These are phyloP conservation scores for Deroplatys truncata DNA, from an alignment of 2,888 invertebrate species.

Conservation along the genomic window DNA sequence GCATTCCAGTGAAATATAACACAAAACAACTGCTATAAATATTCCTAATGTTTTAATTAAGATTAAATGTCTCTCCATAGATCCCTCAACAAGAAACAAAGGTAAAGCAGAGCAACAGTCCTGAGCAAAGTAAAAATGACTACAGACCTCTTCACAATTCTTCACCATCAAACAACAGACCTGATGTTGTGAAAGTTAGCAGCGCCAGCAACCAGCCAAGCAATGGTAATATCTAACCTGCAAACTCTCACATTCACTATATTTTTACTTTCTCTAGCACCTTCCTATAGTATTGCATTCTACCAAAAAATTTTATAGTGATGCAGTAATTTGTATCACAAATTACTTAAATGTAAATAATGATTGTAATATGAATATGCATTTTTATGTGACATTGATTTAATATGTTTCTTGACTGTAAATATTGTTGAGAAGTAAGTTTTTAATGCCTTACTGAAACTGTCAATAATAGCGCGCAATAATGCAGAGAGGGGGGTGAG, in stretches of 20 bases:
- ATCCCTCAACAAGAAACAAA: not conserved
- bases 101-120: not conserved
- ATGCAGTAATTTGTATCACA: no score
- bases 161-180: slow-evolving; percentile 34
- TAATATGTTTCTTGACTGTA: no score
- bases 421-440: no score
- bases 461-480: no score
- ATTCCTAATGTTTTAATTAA: no score
- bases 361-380: no score
- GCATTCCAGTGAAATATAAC: not conserved
- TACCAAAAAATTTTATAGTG: no score
- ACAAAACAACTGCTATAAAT: no score
- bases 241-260: not conserved
- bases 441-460: no score
- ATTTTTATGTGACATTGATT: no score
- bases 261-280: not conserved
- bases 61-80: not conserved
- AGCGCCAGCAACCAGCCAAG: slow-evolving; percentile 24
- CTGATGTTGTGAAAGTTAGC: not conserved
- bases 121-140: slow-evolving; percentile 37
- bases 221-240: not conserved
- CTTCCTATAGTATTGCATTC: rapidly evolving
- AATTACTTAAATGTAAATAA: no score
- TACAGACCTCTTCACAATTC: slow-evolving; percentile 41
- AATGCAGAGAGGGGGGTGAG: no score